These are phyloP conservation scores for Antitype chi DNA, from an alignment of 2,888 invertebrate genomes.

Conservation along the genomic window DNA sequence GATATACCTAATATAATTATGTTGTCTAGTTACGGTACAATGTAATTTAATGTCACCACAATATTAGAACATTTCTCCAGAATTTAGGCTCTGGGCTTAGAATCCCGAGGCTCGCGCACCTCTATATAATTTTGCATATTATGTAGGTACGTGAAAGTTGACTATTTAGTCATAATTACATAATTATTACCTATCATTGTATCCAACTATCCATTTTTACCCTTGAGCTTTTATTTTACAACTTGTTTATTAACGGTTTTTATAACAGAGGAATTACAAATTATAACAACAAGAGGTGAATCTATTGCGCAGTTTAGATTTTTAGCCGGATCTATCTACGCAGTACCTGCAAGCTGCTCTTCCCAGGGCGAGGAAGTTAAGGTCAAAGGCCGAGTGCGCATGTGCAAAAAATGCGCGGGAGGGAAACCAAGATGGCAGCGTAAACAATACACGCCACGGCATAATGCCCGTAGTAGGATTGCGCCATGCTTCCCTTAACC, in stretches of 20 bases:
- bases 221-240: not conserved
- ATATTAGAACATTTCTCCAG: not conserved
- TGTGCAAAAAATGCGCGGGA: slow-evolving; percentile 77
- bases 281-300: slow-evolving; percentile 62
- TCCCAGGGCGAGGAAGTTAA: slow-evolving; percentile 51
- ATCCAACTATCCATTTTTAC: not conserved
- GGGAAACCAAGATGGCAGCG: slow-evolving; percentile 63
- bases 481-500: not conserved
- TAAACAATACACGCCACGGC: slow-evolving; percentile 69
- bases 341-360: slow-evolving; percentile 50
- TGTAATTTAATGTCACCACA: not conserved
- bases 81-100: not conserved
- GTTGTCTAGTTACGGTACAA: not conserved
- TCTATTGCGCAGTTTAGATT: slow-evolving; percentile 60
- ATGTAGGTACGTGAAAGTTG: slow-evolving; percentile 2
- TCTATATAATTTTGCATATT: not conserved
- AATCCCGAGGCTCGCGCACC: not conserved
- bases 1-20: not conserved
- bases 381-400: slow-evolving; percentile 72
- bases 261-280: slow-evolving; percentile 53
- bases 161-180: not conserved
- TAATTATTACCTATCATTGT: not conserved
- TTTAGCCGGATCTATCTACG: slow-evolving; percentile 47
- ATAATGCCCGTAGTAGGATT: not conserved
- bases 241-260: not conserved